phyloP scores from a whole-genome alignment of 1,140 invertebrate species.

The Drosophila nebulosa region DNA sequence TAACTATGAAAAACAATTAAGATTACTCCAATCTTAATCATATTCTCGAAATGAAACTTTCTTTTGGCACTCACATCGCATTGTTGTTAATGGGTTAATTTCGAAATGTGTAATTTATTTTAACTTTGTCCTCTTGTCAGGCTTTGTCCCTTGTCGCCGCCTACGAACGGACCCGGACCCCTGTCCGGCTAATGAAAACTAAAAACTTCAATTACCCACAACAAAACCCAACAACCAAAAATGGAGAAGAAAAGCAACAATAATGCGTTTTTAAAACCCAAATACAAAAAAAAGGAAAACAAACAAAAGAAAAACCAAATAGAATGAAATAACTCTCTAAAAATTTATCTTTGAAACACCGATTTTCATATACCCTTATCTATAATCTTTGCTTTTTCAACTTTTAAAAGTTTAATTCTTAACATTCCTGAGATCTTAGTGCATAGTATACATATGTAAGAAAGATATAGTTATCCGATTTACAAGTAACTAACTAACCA shows the following conservation, averaged over 20 bases:
- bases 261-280: slow-evolving; percentile 75
- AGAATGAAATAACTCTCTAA: neutral
- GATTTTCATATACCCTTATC: neutral
- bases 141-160: slow-evolving; percentile 49
- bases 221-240: slow-evolving; percentile 30
- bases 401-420: too few species aligned
- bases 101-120: slow-evolving; percentile 47
- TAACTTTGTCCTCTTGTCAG: slow-evolving; percentile 6
- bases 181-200: slow-evolving; percentile 74
- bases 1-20: neutral
- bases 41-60: too few species aligned
- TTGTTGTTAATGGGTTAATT: slow-evolving; percentile 59
- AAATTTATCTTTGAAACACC: neutral
- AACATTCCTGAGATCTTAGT: too few species aligned
- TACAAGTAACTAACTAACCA: too few species aligned
- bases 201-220: slow-evolving; percentile 77
- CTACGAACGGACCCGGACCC: slow-evolving; percentile 2
- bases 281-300: neutral
- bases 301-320: neutral
- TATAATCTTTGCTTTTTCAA: too few species aligned
- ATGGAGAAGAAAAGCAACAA: slow-evolving; percentile 22
- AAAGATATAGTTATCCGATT: too few species aligned
- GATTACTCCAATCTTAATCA: too few species aligned
- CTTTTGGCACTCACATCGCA: neutral
- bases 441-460: too few species aligned